Evolutionary conservation across 2,888 invertebrate species (phyloP).

Genomic region (Eudemis profundana): DNA sequence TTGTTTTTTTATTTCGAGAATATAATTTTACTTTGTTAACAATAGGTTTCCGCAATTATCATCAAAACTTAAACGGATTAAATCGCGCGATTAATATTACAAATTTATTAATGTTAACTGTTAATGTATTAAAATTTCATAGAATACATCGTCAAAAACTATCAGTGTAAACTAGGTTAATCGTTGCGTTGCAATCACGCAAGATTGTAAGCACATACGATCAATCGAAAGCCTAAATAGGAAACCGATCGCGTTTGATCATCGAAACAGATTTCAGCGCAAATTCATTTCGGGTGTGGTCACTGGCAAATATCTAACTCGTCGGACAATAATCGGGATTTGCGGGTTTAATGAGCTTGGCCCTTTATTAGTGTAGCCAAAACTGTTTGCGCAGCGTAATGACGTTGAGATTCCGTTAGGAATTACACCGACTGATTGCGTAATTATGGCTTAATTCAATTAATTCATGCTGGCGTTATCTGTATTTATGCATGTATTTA

Average conservation of each 20-base stretch:
- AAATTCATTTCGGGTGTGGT: slow-evolving; percentile 68
- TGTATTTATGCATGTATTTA: not conserved
- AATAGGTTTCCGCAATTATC: no score
- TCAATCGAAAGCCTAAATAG: not conserved
- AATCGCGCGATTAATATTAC: no score
- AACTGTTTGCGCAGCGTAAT: slow-evolving; percentile 30
- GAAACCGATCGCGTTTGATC: not conserved
- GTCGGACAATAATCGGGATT: slow-evolving; percentile 28
- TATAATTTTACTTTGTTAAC: no score
- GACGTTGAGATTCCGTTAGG: slow-evolving; percentile 14
- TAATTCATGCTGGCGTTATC: slow-evolving; percentile 1
- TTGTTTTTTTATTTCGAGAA: no score
- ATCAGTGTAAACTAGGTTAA: no score
- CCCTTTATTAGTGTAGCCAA: slow-evolving; percentile 24
- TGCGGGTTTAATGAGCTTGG: slow-evolving; percentile 24
- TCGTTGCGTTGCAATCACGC: slow-evolving; percentile 2
- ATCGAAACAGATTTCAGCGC: slow-evolving; percentile 48
- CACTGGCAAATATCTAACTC: slow-evolving; percentile 48
- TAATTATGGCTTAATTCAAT: not conserved
- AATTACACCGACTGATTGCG: not conserved
- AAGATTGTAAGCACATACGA: no score
- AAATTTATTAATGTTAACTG: no score
- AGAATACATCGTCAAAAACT: no score
- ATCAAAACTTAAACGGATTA: no score
- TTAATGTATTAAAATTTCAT: no score